Evolutionary conservation across 2,113 vertebrate genomes (phyloP).

Genomic region (Microcebus tavaratra): DNA sequence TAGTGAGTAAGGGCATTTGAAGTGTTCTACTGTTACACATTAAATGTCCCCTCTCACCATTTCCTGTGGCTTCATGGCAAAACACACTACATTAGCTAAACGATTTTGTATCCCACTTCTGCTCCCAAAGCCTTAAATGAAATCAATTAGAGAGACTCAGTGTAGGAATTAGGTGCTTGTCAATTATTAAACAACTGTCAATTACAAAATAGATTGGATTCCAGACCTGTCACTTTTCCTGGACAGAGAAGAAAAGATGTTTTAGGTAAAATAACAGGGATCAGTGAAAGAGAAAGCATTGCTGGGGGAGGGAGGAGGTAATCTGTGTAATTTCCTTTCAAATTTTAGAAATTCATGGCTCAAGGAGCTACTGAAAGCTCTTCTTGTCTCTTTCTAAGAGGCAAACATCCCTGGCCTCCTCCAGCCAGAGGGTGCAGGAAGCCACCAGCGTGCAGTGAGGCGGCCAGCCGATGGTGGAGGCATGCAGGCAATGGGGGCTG

Average conservation of each 20-base stretch:
- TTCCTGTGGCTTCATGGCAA: slow-evolving; percentile 52
- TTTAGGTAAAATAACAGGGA: not conserved
- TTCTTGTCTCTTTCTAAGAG: not conserved
- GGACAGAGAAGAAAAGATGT: not conserved
- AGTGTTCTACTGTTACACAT: not conserved
- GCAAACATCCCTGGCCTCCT: not conserved
- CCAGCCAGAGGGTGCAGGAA: not conserved
- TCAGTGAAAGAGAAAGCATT: not conserved
- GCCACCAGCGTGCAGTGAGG: not conserved
- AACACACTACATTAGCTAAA: slow-evolving; percentile 1
- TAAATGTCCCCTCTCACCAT: not conserved
- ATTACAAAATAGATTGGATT: not conserved
- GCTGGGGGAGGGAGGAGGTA: not conserved
- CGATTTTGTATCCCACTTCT: not conserved
- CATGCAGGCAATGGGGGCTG: not conserved
- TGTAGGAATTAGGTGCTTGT: not conserved
- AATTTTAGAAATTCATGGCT: slow-evolving; percentile 12
- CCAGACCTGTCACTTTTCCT: not conserved
- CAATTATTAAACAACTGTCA: not conserved
- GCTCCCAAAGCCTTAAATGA: not conserved
- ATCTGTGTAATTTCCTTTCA: slow-evolving; percentile 17
- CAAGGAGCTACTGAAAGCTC: not conserved
- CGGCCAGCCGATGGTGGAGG: slow-evolving; percentile 32
- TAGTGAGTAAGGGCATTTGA: not conserved
- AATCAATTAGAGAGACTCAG: not conserved